Evolutionary conservation across 1,140 invertebrate genomes (phyloP).

Genomic region (Drosophila cardini): DNA sequence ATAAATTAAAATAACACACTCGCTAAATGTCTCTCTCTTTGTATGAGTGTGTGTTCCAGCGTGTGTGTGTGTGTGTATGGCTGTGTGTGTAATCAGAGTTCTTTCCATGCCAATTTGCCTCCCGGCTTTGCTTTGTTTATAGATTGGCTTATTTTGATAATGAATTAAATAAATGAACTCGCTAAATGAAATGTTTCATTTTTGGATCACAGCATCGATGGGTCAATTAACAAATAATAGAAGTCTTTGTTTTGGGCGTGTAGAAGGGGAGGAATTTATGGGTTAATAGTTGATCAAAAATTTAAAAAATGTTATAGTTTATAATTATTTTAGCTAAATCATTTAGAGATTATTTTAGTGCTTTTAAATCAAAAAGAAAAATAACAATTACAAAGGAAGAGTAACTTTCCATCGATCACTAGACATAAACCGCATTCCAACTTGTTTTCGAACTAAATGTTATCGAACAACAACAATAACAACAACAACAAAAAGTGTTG

Average conservation of each 20-base stretch:
- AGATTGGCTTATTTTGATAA: conserved; percentile 47
- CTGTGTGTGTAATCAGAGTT: background rate
- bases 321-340: too few species aligned
- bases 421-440: background rate
- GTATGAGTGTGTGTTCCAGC: conserved; percentile 6
- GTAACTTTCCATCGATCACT: background rate
- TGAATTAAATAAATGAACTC: conserved; percentile 50
- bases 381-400: too few species aligned
- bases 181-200: conserved; percentile 30
- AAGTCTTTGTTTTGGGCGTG: background rate
- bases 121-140: conserved; percentile 18
- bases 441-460: background rate
- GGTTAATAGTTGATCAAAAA: background rate
- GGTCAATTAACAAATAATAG: background rate
- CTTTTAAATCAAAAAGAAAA: too few species aligned
- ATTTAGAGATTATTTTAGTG: background rate
- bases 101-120: background rate
- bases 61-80: conserved; percentile 7
- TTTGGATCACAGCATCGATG: background rate
- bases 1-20: conserved; percentile 80
- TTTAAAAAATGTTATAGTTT: too few species aligned
- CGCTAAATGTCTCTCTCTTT: conserved; percentile 58
- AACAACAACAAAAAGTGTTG: conserved; percentile 1
- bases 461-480: background rate
- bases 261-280: background rate